phyloP scores from a whole-genome alignment of 2,113 vertebrate species.

The Gavialis gangeticus region DNA sequence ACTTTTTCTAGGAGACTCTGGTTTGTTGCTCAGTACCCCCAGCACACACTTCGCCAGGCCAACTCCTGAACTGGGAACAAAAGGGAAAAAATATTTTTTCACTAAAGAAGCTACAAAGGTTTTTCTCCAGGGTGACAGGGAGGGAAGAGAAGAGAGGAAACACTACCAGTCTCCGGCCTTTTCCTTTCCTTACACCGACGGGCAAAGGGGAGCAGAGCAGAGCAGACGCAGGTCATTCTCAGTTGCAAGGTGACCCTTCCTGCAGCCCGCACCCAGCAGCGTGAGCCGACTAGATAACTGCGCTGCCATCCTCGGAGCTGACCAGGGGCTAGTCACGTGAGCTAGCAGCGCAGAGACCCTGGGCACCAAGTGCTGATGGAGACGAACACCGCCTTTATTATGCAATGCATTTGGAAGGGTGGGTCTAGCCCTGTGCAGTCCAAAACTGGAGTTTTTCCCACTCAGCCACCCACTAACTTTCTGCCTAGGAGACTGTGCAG shows the following conservation, averaged over 20 bases:
- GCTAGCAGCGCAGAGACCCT: accelerated
- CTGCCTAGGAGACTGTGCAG: background rate
- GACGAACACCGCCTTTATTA: accelerated
- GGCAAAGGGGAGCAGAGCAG: background rate
- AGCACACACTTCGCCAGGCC: background rate
- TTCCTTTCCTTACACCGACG: background rate
- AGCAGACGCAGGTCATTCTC: background rate
- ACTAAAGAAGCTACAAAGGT: background rate
- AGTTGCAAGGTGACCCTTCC: background rate
- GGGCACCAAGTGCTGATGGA: accelerated
- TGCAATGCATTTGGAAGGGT: background rate
- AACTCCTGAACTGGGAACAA: background rate
- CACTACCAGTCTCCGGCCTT: background rate
- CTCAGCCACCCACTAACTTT: background rate
- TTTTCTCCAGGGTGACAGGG: background rate
- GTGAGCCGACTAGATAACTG: background rate
- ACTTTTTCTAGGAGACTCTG: background rate
- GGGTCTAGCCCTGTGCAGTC: background rate
- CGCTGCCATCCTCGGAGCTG: accelerated
- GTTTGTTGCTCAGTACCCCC: background rate
- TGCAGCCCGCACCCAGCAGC: background rate
- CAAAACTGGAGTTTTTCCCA: background rate
- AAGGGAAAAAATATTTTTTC: background rate
- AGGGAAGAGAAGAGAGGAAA: background rate
- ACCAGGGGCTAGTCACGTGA: no score